A percentile compares a stretch with the other conserved stretches of the same genome.
phyloP scores from a whole-genome alignment of 2,888 invertebrate genomes.

The Carcina quercana region DNA sequence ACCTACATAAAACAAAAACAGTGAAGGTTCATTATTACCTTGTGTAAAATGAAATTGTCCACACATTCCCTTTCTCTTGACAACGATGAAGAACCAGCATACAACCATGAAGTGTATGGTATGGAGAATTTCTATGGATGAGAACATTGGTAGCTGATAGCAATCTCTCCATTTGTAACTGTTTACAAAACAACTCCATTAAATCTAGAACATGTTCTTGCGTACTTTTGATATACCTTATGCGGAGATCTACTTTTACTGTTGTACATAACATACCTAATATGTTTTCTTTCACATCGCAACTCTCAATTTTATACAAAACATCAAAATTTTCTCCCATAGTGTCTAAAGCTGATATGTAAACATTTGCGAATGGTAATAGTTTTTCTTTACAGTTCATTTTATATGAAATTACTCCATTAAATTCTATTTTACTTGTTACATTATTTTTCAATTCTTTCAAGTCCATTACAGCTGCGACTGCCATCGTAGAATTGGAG shows the following conservation, averaged over 20 bases:
- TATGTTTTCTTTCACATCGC: slow-evolving; percentile 21
- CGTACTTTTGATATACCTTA: slow-evolving; percentile 30
- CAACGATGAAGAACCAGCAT: slow-evolving; percentile 32
- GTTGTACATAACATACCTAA: slow-evolving; percentile 42
- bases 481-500: slow-evolving; percentile 21
- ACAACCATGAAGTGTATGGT: slow-evolving; percentile 44
- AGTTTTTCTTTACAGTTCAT: slow-evolving; percentile 28
- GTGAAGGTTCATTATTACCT: too few relatives aligned
- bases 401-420: slow-evolving; percentile 37
- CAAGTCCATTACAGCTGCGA: slow-evolving; percentile 34
- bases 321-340: slow-evolving; percentile 45
- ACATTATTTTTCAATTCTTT: slow-evolving; percentile 35
- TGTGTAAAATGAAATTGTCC: slow-evolving; percentile 32
- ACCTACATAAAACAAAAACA: slow-evolving; percentile 2
- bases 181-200: slow-evolving; percentile 29
- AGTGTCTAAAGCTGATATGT: slow-evolving; percentile 33
- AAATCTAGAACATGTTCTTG: slow-evolving; percentile 19
- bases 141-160: slow-evolving; percentile 27
- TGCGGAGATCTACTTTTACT: slow-evolving; percentile 31
- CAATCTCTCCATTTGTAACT: slow-evolving; percentile 41
- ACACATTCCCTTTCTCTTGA: slow-evolving; percentile 4
- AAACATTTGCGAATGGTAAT: slow-evolving; percentile 40
- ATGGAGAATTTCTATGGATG: slow-evolving; percentile 39
- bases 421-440: slow-evolving; percentile 35
- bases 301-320: slow-evolving; percentile 19